Evolutionary conservation across 2,113 vertebrate species (phyloP).

Genomic region (Callithrix jacchus): DNA sequence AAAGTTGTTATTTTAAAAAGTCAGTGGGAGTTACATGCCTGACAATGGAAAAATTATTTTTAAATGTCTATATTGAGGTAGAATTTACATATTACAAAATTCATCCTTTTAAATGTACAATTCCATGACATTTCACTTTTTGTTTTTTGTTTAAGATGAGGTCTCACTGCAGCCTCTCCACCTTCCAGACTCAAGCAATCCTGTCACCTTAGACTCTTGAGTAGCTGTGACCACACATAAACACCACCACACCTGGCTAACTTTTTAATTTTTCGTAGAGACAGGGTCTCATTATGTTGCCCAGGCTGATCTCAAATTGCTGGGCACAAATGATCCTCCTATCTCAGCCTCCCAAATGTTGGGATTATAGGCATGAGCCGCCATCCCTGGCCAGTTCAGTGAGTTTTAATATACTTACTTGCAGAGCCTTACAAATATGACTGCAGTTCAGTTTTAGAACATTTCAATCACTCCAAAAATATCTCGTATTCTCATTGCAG

Average conservation of each 20-base stretch:
- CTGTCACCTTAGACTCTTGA: no score
- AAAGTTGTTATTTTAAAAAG: slow-evolving; percentile 39
- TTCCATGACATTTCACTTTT: not conserved
- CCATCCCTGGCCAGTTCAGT: not conserved
- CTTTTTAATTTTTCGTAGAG: no score
- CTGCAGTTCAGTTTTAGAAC: not conserved
- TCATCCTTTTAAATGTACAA: not conserved
- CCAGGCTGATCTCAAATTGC: no score
- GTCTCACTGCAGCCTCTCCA: no score
- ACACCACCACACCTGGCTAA: no score
- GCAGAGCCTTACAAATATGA: not conserved
- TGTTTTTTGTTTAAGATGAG: no score
- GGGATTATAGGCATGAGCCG: no score
- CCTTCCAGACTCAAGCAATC: no score
- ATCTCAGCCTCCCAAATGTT: no score
- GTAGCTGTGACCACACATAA: no score
- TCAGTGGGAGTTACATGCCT: slow-evolving; percentile 29
- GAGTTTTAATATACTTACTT: not conserved
- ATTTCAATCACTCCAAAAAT: not conserved
- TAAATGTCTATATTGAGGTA: slow-evolving; percentile 47
- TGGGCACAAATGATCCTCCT: no score
- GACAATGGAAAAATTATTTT: slow-evolving; percentile 51
- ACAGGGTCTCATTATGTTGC: no score
- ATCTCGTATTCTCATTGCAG: not conserved
- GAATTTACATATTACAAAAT: slow-evolving; percentile 47